Conservation (phyloP, 37 sponge, comb jelly and placozoan genomes). For the Aphrocallistes beatrix region DNA sequence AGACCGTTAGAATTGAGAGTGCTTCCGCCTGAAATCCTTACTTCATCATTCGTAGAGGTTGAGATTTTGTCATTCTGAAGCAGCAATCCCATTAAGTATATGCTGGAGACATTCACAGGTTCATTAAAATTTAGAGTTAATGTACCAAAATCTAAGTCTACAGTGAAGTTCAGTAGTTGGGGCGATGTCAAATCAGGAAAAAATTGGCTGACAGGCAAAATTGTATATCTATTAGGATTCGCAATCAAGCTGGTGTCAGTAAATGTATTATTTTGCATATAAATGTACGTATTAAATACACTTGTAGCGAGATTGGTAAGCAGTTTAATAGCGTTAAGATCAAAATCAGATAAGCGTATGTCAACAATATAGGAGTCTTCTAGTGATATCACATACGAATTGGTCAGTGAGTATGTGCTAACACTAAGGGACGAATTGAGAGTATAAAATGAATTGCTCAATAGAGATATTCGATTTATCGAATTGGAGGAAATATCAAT, state of each 20-base stretch:
- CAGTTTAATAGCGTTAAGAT: constrained; percentile 72
- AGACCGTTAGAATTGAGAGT: constrained; percentile 61
- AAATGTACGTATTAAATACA: constrained; percentile 50
- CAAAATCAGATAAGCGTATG: constrained; percentile 37
- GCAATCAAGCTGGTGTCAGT: constrained; percentile 46
- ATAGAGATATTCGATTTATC: constrained; percentile 41
- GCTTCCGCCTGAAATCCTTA: constrained; percentile 50
- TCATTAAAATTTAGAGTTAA: constrained; percentile 68
- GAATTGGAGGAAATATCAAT: constrained; percentile 47
- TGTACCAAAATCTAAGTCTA: constrained; percentile 43
- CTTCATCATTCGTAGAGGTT: constrained; percentile 18
- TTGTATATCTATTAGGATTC: constrained; percentile 31
- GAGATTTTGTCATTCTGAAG: constrained; percentile 36
- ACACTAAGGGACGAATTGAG: background rate
- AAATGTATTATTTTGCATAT: constrained; percentile 26
- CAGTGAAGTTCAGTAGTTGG: constrained; percentile 34
- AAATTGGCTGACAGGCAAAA: constrained; percentile 18
- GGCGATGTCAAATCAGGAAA: constrained; percentile 51
- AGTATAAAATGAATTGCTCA: background rate
- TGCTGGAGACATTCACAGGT: constrained; percentile 59
- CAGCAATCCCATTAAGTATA: constrained; percentile 41
- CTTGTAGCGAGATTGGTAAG: constrained; percentile 47
- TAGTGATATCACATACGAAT: constrained; percentile 5
- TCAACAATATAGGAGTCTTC: constrained; percentile 41
- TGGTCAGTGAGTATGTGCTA: constrained; percentile 33